Base-by-base conservation (phyloP, 2,113 vertebrate genomes). In the Atrichornis clamosus region DNA sequence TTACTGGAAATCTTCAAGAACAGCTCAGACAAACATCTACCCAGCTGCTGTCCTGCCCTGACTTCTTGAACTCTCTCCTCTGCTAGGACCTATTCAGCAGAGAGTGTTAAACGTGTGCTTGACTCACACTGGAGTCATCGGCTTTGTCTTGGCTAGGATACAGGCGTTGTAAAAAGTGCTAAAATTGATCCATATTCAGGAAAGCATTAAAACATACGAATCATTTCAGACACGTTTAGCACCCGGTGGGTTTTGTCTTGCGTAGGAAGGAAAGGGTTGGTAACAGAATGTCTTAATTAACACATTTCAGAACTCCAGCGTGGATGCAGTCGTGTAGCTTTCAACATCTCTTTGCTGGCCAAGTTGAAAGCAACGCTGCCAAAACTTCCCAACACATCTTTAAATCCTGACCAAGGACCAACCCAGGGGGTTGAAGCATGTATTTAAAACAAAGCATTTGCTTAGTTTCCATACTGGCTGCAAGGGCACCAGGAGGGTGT, bases 281-380 rank as follows among this genome's bases (percentile, higher is more conserved):
- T 88, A 94, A 91, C 91, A 94, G 84, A 96, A 91, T 90, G 91
- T 90, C 91, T 96, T 80, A 65, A 95, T 87, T 91, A 96, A 93
- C 95, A 96, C 85, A 41, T 95, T 93, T 94, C 87, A 93, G 62
- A 96, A 41, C 84, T 94, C 87, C 75, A 59, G 33, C 10, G 75
- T 85, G 90, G 91, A 90, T 90, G 90, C 55, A 77, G 63, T 59
- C 15, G 4, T 22, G 72, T 55, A 90, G 87, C 78, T 91, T 93
- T 93, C 75, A 88, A 80, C 82, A 78, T 90, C 93, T 87, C 80
- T 53, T 87, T 1, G 2, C 64, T 5, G 47, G 92, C 93, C 92
- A 95, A 92, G 75, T 70, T 90, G 88, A 94, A 86, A 94, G 67
- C 87, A 74, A 18, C 0, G 3, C 87, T 96, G 85, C 92, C 95